A percentile compares a stretch with the other conserved stretches of the same genome.
phyloP scores from a whole-genome alignment of 2,797 vertebrate genomes.

The Chromis chromis region DNA sequence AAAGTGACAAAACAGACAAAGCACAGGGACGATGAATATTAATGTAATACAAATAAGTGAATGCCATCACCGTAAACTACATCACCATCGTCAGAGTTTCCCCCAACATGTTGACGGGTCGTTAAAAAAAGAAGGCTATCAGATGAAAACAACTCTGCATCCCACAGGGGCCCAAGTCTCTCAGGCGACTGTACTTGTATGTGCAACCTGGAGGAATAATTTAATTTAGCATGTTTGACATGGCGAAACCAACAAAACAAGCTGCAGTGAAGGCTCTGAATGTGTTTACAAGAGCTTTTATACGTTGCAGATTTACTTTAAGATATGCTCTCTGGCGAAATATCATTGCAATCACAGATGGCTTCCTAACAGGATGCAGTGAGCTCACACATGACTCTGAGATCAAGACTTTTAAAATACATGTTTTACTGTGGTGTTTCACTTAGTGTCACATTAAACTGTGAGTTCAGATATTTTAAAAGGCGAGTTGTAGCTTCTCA shows the following conservation, averaged over 20 bases:
- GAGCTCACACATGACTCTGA: constrained; percentile 53
- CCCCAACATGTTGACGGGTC: constrained; percentile 29
- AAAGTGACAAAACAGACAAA: constrained; percentile 78
- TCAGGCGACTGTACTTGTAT: constrained; percentile 6
- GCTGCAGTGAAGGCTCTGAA: constrained; percentile 29
- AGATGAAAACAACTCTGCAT: constrained; percentile 48
- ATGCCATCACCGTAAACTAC: constrained; percentile 7
- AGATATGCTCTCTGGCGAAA: constrained; percentile 22
- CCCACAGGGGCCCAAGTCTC: constrained; percentile 13
- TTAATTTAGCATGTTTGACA: constrained; percentile 25
- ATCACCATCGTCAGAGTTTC: constrained; percentile 16
- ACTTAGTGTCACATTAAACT: constrained; percentile 14
- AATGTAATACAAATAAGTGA: constrained; percentile 46
- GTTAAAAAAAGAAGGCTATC: constrained; percentile 35
- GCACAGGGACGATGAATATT: constrained; percentile 62
- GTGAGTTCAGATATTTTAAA: constrained; percentile 21
- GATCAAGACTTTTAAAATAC: constrained; percentile 65
- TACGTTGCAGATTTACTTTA: constrained; percentile 20
- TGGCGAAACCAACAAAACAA: constrained; percentile 21
- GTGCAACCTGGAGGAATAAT: constrained; percentile 24
- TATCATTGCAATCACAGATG: constrained; percentile 45
- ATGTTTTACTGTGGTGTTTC: constrained; percentile 52
- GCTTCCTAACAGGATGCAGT: constrained; percentile 64
- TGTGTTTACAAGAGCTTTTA: constrained; percentile 44
- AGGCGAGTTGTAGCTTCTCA: background rate